Evolutionary conservation across 2,888 invertebrate genomes (phyloP).

Genomic region (Tholera decimalis): DNA sequence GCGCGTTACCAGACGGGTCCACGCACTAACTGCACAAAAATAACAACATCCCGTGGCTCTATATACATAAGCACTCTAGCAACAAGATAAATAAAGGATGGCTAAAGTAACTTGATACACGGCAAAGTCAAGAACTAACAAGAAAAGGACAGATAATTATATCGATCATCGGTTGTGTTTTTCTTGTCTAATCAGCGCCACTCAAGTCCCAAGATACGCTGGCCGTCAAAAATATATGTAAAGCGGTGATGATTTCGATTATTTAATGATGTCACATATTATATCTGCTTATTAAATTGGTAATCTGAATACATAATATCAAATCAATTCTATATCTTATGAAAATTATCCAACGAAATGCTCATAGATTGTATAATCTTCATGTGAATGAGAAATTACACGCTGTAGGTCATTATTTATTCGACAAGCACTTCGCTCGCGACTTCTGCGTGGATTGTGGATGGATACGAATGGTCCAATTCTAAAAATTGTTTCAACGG

Average conservation of each 20-base stretch:
- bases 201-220: neutral
- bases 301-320: neutral
- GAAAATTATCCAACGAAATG: conserved; percentile 11
- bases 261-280: conserved; percentile 6
- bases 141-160: neutral
- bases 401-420: too few relatives aligned
- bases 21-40: conserved; percentile 32
- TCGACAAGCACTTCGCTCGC: too few relatives aligned
- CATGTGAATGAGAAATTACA: neutral
- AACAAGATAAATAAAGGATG: conserved; percentile 32
- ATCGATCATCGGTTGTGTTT: neutral
- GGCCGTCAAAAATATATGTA: neutral
- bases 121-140: conserved; percentile 20
- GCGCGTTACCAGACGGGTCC: neutral
- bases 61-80: conserved; percentile 3
- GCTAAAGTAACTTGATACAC: conserved; percentile 18
- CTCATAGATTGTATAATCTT: neutral
- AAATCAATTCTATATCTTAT: conserved; percentile 1
- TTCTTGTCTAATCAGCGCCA: neutral
- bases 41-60: neutral
- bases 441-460: too few relatives aligned
- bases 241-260: conserved; percentile 1
- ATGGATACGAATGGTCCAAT: too few relatives aligned
- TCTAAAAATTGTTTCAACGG: too few relatives aligned
- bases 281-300: neutral